Evolutionary conservation across 2,888 invertebrate genomes (phyloP), one percentile per base, ranked within the genome.

Genomic region (Amphipyra tragopoginis): DNA sequence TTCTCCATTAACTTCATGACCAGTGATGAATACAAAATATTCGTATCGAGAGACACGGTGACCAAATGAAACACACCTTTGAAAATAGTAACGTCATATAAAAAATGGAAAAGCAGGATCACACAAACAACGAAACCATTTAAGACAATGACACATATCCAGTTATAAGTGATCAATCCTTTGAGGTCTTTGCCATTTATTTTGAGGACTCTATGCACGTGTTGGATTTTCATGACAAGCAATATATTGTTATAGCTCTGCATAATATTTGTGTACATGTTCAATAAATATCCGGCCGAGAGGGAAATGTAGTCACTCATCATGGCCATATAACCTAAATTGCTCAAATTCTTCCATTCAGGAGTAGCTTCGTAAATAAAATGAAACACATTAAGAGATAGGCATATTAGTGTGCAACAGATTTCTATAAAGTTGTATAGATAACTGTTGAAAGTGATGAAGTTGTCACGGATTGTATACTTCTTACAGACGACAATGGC

Each of bases 1-100:
- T 54, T 63, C 6, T 49, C 63, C 11, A 48, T 26, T 26, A 63
- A 14, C 21, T 63, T 63, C 9, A 53, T 43, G 2, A 63, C 9
- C 11, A 53, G 38, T 11, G 43, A 38, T 10, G 38, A 43, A 53
- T 63, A 53, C 7, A 53, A n/a, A 5, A 63, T n/a, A 10, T 62
- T 63, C 0, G 52, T 14, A 48, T 63, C 48, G 5, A 47, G 38
- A 21, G 38, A 42, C 1, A 53, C 3, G 43, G 33, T 26, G 3
- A 7, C 9, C n/a, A 39, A 13, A n/a, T 5, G 1, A 5, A 13
- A 7, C 0, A 39, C 5, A 13, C 5, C 2, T 14, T 36, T n/a
- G 9, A 9, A 36, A 13, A 8, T 26, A 8, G 38, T 8, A 6
- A 39, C 7, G 21, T 4, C 14, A 5, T 8, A 13, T 10, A 26